phyloP scores from a whole-genome alignment of 35 echinoderm and acorn worm genomes.

The Amphiura filiformis region DNA sequence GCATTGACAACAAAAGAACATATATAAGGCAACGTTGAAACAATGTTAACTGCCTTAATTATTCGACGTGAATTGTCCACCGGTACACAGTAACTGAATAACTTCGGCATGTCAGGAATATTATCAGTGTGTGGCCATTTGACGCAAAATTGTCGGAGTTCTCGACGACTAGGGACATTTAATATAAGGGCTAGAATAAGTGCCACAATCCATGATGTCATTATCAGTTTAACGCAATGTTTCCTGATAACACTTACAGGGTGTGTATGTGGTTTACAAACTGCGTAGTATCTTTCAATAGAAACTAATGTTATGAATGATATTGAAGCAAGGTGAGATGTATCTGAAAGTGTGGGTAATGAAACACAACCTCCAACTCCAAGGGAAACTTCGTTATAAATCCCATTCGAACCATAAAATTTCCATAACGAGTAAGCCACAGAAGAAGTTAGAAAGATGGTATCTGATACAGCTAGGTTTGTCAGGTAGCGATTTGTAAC shows the following conservation, averaged over 20 bases:
- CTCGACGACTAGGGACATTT: not conserved
- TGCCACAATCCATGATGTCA: not conserved
- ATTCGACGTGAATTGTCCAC: not conserved
- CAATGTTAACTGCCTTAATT: not conserved
- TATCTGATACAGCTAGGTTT: not conserved
- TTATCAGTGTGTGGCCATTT: not conserved
- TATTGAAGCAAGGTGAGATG: not conserved
- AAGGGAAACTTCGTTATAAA: not conserved
- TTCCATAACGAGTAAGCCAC: not conserved
- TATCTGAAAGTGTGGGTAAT: not conserved
- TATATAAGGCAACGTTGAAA: not conserved
- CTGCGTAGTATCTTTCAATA: not conserved
- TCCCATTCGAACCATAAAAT: not conserved
- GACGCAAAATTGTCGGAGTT: not conserved
- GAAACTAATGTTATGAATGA: not conserved
- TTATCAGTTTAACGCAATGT: not conserved
- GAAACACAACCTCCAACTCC: not conserved
- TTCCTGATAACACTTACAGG: not conserved
- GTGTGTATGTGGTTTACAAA: constrained; percentile 1
- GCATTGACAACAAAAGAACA: not conserved
- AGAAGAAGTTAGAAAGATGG: not conserved
- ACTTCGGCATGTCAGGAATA: not conserved
- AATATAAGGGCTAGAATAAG: not conserved
- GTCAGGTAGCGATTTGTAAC: not conserved
- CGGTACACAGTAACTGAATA: not conserved